Conservation (phyloP, 1,140 invertebrate genomes). For the Thaumatotibia leucotreta region DNA sequence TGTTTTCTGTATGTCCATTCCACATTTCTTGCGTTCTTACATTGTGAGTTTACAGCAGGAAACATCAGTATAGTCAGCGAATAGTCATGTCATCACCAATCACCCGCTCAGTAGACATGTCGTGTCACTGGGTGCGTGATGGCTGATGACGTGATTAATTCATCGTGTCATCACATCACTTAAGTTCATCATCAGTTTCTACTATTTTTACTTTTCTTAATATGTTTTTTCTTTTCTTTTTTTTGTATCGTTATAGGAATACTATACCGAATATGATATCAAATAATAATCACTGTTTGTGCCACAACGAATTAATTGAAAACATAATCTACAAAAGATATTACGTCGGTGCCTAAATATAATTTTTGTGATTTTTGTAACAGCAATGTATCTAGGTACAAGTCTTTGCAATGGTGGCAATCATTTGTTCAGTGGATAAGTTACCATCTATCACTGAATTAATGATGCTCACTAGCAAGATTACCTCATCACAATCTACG, state of each 20-base stretch:
- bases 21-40: too few relatives aligned
- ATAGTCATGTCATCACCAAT: neutral
- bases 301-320: too few relatives aligned
- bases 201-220: too few relatives aligned
- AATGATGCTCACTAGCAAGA: conserved; percentile 17
- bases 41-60: too few relatives aligned
- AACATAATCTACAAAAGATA: too few relatives aligned
- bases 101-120: neutral
- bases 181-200: too few relatives aligned
- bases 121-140: conserved; percentile 31
- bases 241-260: too few relatives aligned
- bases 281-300: too few relatives aligned
- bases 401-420: neutral
- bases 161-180: neutral
- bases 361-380: too few relatives aligned
- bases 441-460: conserved; percentile 39
- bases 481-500: neutral
- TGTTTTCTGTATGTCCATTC: too few relatives aligned
- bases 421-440: conserved; percentile 29
- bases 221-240: neutral
- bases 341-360: too few relatives aligned
- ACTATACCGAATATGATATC: too few relatives aligned
- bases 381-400: neutral
- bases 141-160: neutral
- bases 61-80: neutral